Base-by-base conservation (phyloP, 2,797 vertebrate genomes). In the Sorex maritimensis region DNA sequence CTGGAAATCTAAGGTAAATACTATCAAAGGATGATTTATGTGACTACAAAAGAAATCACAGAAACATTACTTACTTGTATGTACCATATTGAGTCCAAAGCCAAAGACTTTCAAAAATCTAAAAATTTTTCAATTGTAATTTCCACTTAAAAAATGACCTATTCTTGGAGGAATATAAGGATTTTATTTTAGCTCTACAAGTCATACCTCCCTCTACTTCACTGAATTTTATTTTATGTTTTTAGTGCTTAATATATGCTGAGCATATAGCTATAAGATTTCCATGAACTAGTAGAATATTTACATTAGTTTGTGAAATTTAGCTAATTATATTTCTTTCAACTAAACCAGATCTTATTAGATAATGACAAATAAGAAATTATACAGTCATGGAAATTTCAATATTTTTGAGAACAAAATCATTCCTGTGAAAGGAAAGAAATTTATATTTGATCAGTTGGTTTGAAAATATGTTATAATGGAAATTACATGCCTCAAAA, bases 391-490 rank as follows among this genome's bases (percentile, higher is more conserved):
- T 6, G 86, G 80, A 30, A 86, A 58, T 74, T 52, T 80, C 52
- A 92, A 52, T 88, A 77, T 81, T 86, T 96, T 79, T 74, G 26
- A 94, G 61, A 92, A 75, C 30, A 90, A 93, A 95, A 88, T 73
- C 5, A 63, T 28, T 84, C 44, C 44, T 86, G 65, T 89, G 89
- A 73, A 94, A 93, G 73, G 78, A 93, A 89, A 88, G 17, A 67
- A 17, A 92, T 79, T 90, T 44, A 77, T 72, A 14, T 93, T 80
- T 92, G 77, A 95, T 80, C 38, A 84, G 83, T 93, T 94, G 77
- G 52, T 44, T 71, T 90, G 61, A 94, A 96, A 95, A 95, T 93
- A 77, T 81, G 72, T 86, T 95, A 78, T 44, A 67, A 90, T 3
- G 38, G 77, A 81, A 90, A 94, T 93, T 81, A 86, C 21, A 68